Base-by-base conservation (phyloP, 2,888 invertebrate species). In the Mayetiola destructor region DNA sequence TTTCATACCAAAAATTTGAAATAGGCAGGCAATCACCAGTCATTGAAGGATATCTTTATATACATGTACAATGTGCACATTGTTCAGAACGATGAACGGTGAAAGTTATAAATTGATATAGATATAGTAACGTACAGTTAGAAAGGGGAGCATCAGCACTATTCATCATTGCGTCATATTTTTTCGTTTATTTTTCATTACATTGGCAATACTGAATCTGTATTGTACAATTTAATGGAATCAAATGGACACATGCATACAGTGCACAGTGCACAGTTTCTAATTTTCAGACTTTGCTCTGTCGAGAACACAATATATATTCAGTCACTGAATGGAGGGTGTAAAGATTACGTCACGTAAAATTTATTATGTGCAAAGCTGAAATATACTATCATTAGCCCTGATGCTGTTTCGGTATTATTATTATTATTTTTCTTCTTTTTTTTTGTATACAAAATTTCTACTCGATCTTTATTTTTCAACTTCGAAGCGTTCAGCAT, bases 301-400 rank as follows among this genome's bases (percentile, higher is more conserved):
- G n/a, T n/a, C n/a, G n/a, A n/a, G n/a, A n/a, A n/a, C n/a, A n/a
- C n/a, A n/a, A n/a, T n/a, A n/a, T n/a, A n/a, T n/a, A n/a, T n/a
- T n/a, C n/a, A n/a, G n/a, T n/a, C n/a, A n/a, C n/a, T n/a, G n/a
- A n/a, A 48, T 3, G n/a, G 29, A 48, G 48, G 48, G 48, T 48
- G 48, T 48, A 27, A 48, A 48, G 48, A 48, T 48, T 48, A 48
- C 48, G 48, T 48, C 48, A 48, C 48, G 48, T 48, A 48, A 23
- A 48, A 48, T 48, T 48, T 48, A 48, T 48, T 48, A 48, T 48
- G 48, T 48, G 48, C 48, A 48, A 48, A 48, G 48, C 48, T 48
- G 27, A 48, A 27, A 48, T 48, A 48, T 48, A 48, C 48, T 48
- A 48, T 48, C 48, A 48, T 48, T 48, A 48, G 48, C 48, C n/a